Base-by-base conservation (phyloP, 2,797 vertebrate species). In the Choloepus didactylus region DNA sequence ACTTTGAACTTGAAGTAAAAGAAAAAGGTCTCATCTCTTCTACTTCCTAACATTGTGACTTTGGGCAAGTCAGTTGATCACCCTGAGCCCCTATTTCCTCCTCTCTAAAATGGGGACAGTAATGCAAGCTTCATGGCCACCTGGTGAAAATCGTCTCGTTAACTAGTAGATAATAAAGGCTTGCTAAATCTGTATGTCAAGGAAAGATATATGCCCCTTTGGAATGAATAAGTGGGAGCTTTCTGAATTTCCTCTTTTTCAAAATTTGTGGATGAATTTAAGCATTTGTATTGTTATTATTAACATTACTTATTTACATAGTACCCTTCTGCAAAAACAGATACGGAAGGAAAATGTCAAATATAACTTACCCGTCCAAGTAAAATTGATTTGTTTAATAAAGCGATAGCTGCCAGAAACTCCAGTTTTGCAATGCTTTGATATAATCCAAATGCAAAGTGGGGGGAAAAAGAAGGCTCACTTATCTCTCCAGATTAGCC, bases 371-470 rank as follows among this genome's bases (percentile, higher is more conserved):
- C 31, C 31, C 96, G 96, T 96, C 38, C 86, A 86, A 91, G 76
- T 89, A 85, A 93, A 95, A 80, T 88, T 95, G 91, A 97, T 96
- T 82, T 95, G 59, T 86, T 93, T 95, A 96, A 96, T 92, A 96
- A 95, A 91, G 72, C 62, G 89, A 31, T 79, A 83, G 35, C 64
- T 90, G n/a, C n/a, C 70, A 96, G 76, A 88, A 92, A 92, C 49
- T 87, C 77, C 11, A 83, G 25, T 86, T 92, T 96, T 93, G 46
- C 27, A 93, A 59, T 89, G 27, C 80, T 92, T 90, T 91, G 75
- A 29, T 88, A 51, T 82, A 89, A 67, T 73, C 49, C 16, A 81
- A 91, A 67, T n/a, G 73, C n/a, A 96, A 81, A 73, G 51, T 73
- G 75, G 21, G 21, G 62, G 67, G 92, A 82, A 92, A 82, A 38